Conservation (phyloP, 2,797 vertebrate species). For the Sebastes hopkinsi region DNA sequence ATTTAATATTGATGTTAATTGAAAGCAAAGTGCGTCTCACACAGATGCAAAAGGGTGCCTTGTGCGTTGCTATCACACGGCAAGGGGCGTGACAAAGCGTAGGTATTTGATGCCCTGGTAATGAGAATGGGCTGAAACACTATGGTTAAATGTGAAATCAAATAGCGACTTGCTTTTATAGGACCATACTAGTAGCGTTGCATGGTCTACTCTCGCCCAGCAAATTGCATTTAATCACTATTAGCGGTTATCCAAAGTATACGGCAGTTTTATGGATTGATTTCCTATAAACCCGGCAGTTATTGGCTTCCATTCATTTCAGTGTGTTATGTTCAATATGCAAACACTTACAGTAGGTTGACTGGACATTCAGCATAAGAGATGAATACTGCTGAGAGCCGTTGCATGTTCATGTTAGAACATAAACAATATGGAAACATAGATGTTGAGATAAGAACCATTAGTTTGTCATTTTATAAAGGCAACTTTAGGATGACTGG, state of each 20-base stretch:
- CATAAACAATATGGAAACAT: not conserved
- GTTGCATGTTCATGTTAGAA: not conserved
- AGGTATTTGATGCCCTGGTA: no score
- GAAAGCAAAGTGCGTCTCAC: no score
- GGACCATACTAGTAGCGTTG: not conserved
- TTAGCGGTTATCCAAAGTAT: not conserved
- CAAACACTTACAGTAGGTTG: not conserved
- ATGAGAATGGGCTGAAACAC: no score
- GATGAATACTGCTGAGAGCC: not conserved
- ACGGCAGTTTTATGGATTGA: not conserved
- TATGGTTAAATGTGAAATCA: not conserved
- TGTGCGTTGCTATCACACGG: no score
- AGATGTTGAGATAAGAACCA: not conserved
- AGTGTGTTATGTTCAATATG: not conserved
- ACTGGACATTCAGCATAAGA: not conserved
- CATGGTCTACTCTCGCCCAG: not conserved
- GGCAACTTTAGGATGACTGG: not conserved
- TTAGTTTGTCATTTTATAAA: not conserved
- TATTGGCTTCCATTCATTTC: not conserved
- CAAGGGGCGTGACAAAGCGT: no score
- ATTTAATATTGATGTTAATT: no score
- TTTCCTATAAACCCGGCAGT: not conserved
- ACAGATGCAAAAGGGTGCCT: no score
- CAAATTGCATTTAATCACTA: not conserved
- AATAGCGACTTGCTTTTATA: not conserved